phyloP scores from a whole-genome alignment of 2,888 invertebrate species.

The Cheilosia pagana region DNA sequence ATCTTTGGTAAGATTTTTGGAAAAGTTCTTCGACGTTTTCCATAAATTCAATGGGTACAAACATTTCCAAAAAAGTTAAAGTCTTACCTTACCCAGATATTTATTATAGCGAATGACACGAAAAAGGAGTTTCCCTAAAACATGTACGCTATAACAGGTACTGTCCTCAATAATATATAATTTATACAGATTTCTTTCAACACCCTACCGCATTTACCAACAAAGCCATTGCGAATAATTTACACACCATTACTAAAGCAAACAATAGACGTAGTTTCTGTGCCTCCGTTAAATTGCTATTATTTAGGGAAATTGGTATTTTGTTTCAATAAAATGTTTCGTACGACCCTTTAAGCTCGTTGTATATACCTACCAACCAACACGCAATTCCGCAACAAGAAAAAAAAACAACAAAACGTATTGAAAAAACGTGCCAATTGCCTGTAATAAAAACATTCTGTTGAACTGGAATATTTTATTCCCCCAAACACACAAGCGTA shows the following conservation, averaged over 20 bases:
- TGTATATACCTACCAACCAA: not conserved
- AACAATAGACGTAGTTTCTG: not conserved
- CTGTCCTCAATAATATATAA: too few relatives aligned
- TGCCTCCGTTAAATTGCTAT: conserved; percentile 18
- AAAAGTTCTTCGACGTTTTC: too few relatives aligned
- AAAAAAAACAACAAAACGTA: conserved; percentile 5
- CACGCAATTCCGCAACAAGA: conserved; percentile 14
- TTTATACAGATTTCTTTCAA: too few relatives aligned
- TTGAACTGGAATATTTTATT: conserved; percentile 35
- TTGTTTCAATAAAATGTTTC: conserved; percentile 45
- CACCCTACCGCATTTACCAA: not conserved
- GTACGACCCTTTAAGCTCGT: conserved; percentile 5
- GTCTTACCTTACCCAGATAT: too few relatives aligned
- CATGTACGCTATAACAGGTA: too few relatives aligned
- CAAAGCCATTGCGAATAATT: conserved; percentile 12
- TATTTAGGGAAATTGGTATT: conserved; percentile 30
- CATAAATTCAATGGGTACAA: too few relatives aligned
- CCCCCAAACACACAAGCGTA: not conserved
- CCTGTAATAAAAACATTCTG: conserved; percentile 35
- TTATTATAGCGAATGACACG: too few relatives aligned
- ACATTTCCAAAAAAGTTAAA: too few relatives aligned
- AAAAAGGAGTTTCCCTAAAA: too few relatives aligned
- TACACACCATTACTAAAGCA: not conserved
- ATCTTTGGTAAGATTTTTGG: too few relatives aligned
- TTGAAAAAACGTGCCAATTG: conserved; percentile 54